Base-by-base conservation (phyloP, 2,113 vertebrate genomes). In the Tricholaema leucomelas region DNA sequence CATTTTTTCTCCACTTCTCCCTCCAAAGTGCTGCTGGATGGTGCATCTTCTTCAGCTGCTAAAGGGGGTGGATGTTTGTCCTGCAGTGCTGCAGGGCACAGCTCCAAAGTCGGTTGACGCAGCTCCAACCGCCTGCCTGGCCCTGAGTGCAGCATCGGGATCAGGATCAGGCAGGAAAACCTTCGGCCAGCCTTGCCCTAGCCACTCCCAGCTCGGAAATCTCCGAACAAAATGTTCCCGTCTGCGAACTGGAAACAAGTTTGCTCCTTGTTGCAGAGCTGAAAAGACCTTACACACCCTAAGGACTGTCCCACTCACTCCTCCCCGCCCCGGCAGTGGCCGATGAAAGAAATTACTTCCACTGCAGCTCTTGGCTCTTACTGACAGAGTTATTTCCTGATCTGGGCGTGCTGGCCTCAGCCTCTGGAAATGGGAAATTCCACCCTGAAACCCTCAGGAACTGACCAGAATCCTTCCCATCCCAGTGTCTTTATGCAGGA, bases 381-480 rank as follows among this genome's bases (percentile, higher is more conserved):
- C 78, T 85, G 76, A 89, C 2, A 15, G 81, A 91, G 90, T 60
- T 94, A 89, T 92, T 93, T 94, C 91, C 91, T 94, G 88, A 85
- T 85, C 15, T 6, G 56, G 76, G 60, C 17, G 4, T 16, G 24
- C 93, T 94, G 85, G 72, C 80, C 60, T 73, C 52, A 27, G 75
- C 56, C 79, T 56, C 75, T 94, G 85, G 61, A 87, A 87, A 93
- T 93, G 94, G 76, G 85, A 94, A 95, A 95, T 95, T 93, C 93
- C 91, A 92, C 73, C 80, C 84, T 71, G 61, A 71, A 84, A 81
- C 59, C 10, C 1, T 56, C 7, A 4, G 87, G 75, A 87, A 56
- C 82, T 61, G 76, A 42, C 58, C 4, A 0, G 85, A 83, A 61
- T 55, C 80, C 5, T 1, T 66, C 64, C 33, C 5, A 2, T 42